These are phyloP conservation scores for Dusona sp. DNA, from an alignment of 2,888 invertebrate genomes.

Conservation along the genomic window DNA sequence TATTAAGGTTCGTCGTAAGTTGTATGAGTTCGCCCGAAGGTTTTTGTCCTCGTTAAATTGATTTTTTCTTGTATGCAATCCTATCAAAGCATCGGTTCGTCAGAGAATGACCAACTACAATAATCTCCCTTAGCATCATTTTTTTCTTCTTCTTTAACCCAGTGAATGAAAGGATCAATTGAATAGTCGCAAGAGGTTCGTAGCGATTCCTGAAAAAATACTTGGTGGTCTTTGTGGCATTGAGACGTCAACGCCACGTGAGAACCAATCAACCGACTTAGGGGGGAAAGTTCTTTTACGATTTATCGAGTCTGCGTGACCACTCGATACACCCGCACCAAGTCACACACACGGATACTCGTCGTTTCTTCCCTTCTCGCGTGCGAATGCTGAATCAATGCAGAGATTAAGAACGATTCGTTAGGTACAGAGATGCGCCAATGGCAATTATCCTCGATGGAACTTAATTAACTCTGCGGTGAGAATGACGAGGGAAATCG, in stretches of 20 bases:
- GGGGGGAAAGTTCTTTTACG: neutral
- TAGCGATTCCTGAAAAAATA: neutral
- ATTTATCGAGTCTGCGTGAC: constrained; percentile 41
- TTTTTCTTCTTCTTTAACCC: neutral
- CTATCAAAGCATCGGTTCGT: neutral
- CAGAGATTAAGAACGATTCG: constrained; percentile 14
- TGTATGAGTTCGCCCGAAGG: neutral
- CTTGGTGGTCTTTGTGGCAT: neutral
- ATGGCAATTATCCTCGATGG: constrained; percentile 31
- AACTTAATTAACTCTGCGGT: constrained; percentile 59
- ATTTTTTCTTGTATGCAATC: neutral
- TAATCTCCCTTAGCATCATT: neutral
- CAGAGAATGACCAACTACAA: neutral
- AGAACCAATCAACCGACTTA: neutral
- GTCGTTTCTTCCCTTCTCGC: constrained; percentile 25
- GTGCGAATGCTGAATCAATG: constrained; percentile 55
- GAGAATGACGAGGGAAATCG: constrained; percentile 1
- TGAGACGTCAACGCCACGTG: neutral
- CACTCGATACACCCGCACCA: neutral
- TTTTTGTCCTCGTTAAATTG: neutral
- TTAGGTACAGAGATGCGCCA: constrained; percentile 4
- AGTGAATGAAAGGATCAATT: neutral
- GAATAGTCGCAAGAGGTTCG: neutral
- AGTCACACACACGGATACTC: neutral
- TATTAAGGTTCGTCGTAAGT: neutral